A percentile compares a stretch with the other conserved stretches of the same genome.
phyloP scores from a whole-genome alignment of 2,113 vertebrate genomes.

The western clawed frog (Xenopus tropicalis) region DNA sequence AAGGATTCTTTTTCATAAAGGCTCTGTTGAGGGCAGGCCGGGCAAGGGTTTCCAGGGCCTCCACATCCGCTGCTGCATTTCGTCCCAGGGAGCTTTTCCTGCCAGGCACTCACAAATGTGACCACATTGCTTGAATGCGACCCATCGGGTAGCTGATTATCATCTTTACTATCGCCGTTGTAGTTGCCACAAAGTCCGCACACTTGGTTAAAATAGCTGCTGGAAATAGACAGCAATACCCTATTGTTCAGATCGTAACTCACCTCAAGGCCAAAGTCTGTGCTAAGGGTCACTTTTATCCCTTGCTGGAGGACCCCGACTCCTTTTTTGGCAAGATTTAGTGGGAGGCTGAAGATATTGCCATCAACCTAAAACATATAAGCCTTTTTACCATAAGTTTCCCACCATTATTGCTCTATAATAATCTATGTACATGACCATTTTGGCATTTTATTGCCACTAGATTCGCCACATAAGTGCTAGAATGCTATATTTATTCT shows the following conservation, averaged over 20 bases:
- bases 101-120: constrained; percentile 61
- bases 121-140: constrained; percentile 17
- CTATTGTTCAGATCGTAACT: constrained; percentile 48
- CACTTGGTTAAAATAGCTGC: constrained; percentile 46
- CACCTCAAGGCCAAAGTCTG: constrained; percentile 53
- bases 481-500: no score
- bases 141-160: constrained; percentile 53
- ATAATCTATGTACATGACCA: neutral
- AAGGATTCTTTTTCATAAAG: constrained; percentile 37
- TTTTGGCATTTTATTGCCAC: no score
- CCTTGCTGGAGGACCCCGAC: constrained; percentile 46
- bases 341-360: constrained; percentile 39
- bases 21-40: constrained; percentile 39
- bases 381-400: constrained; percentile 11
- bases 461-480: no score
- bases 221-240: constrained; percentile 48
- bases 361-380: constrained; percentile 42
- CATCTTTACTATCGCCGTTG: constrained; percentile 47
- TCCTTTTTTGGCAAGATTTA: constrained; percentile 48
- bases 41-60: constrained; percentile 43
- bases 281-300: constrained; percentile 39
- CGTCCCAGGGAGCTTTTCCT: constrained; percentile 32
- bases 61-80: constrained; percentile 57
- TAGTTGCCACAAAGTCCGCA: constrained; percentile 61
- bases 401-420: neutral